A percentile compares a stretch with the other conserved stretches of the same genome.
These are phyloP conservation scores for Heliconius nattereri DNA, from an alignment of 1,140 invertebrate genomes.

Conservation along the genomic window DNA sequence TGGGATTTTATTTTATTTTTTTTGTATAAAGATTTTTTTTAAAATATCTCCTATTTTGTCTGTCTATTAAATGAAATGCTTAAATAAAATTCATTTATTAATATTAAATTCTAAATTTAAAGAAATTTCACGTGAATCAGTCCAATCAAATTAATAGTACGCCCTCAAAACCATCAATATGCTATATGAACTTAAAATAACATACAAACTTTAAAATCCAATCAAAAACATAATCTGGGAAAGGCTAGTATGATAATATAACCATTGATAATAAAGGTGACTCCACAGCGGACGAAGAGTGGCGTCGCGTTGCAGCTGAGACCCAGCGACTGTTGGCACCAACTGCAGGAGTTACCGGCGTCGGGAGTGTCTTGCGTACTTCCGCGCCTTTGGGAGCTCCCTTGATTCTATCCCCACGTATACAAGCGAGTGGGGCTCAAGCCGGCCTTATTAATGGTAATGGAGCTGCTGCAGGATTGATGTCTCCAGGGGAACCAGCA, in stretches of 20 bases:
- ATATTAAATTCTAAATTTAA: background rate
- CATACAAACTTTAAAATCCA: background rate
- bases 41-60: no score
- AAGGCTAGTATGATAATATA: slow-evolving; percentile 24
- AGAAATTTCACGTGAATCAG: background rate
- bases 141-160: background rate
- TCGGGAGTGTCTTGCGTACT: slow-evolving; percentile 84
- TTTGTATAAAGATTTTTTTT: background rate
- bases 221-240: slow-evolving; percentile 4
- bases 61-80: no score
- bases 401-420: slow-evolving; percentile 92
- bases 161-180: background rate
- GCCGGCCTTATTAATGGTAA: slow-evolving; percentile 85
- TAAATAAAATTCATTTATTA: no score
- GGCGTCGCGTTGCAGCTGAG: slow-evolving; percentile 88
- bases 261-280: slow-evolving; percentile 56
- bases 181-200: background rate
- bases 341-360: slow-evolving; percentile 79
- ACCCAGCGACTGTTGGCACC: slow-evolving; percentile 88
- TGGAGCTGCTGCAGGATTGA: slow-evolving; percentile 82
- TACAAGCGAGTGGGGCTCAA: slow-evolving; percentile 88
- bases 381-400: slow-evolving; percentile 90
- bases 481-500: slow-evolving; percentile 84
- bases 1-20: background rate
- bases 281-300: slow-evolving; percentile 88